Conservation (phyloP, 2,113 vertebrate species). For the Oxyruncus cristatus region DNA sequence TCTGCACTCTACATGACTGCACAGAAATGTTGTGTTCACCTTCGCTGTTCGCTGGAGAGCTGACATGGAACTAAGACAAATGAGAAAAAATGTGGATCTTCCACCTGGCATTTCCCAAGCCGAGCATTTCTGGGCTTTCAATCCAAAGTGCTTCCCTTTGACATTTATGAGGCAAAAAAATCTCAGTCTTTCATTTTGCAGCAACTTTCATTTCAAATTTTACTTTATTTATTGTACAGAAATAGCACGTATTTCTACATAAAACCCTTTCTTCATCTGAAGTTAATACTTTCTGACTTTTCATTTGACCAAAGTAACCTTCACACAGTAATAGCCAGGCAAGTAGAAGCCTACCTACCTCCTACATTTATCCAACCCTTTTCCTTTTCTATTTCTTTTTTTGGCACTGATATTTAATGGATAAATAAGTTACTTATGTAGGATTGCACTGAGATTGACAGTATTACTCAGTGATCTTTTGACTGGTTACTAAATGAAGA, state of each 20-base stretch:
- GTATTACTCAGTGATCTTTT: neutral
- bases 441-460: neutral
- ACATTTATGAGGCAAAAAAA: neutral
- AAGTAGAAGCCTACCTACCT: neutral
- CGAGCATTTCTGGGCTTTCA: neutral
- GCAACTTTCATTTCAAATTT: neutral
- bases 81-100: neutral
- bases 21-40: neutral
- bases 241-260: neutral
- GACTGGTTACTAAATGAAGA: neutral
- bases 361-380: neutral
- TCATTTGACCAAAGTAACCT: neutral
- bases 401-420: neutral
- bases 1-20: neutral
- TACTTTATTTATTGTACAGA: neutral
- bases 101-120: neutral
- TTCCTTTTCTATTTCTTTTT: neutral
- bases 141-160: neutral
- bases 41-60: neutral
- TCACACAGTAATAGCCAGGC: neutral
- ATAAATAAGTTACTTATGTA: neutral
- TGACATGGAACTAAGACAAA: neutral
- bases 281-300: neutral
- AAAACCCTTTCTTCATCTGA: neutral
- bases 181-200: neutral